Percentiles rank a stretch among this genome's conserved stretches.
These are phyloP conservation scores for Drosophila tsacasi DNA, from an alignment of 1,140 invertebrate genomes.

Conservation along the genomic window DNA sequence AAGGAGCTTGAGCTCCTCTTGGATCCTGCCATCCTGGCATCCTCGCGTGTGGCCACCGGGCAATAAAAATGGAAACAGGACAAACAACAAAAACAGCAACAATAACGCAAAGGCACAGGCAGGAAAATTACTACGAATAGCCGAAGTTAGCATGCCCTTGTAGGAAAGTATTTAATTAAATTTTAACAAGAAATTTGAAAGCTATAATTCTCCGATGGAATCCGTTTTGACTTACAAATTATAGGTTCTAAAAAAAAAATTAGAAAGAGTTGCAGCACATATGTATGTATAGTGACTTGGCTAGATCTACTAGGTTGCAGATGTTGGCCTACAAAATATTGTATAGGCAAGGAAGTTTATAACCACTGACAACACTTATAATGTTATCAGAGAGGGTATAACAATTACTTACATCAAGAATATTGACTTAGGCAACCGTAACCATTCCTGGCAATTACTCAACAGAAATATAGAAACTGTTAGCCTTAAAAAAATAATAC, in stretches of 20 bases:
- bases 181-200: no score
- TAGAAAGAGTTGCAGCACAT: no score
- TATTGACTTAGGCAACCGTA: background rate
- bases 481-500: background rate
- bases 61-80: slow-evolving; percentile 64
- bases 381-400: background rate
- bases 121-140: background rate
- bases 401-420: background rate
- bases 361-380: no score
- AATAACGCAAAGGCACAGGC: slow-evolving; percentile 4
- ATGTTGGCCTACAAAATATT: no score
- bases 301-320: background rate
- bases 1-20: slow-evolving; percentile 46
- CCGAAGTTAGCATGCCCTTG: background rate
- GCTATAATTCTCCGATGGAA: background rate
- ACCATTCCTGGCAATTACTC: background rate
- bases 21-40: slow-evolving; percentile 7
- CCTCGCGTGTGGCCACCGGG: slow-evolving; percentile 56
- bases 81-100: slow-evolving; percentile 43
- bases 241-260: no score
- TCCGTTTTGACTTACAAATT: no score
- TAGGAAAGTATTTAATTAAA: background rate
- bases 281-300: background rate
- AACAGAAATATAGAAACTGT: background rate
- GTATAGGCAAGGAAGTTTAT: no score